These are phyloP conservation scores for Thysanoteuthis rhombus DNA, from an alignment of 2,888 invertebrate species.

Conservation along the genomic window DNA sequence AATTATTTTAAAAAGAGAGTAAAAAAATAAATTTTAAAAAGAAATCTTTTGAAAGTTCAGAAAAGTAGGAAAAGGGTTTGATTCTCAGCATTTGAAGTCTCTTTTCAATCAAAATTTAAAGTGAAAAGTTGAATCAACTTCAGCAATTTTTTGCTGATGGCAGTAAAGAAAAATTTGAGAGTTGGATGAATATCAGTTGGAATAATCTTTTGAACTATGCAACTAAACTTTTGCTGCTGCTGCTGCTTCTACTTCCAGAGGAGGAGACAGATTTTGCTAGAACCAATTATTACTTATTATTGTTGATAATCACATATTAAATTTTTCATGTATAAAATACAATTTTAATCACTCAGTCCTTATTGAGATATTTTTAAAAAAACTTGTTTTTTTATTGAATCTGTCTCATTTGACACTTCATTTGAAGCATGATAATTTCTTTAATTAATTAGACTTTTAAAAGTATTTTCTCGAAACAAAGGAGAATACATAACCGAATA, in stretches of 20 bases:
- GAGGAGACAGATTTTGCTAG: neutral
- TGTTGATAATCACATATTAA: too few relatives aligned
- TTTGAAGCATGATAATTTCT: too few relatives aligned
- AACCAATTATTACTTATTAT: neutral
- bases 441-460: too few relatives aligned
- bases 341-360: too few relatives aligned
- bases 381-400: too few relatives aligned
- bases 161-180: neutral
- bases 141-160: neutral
- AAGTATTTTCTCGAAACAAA: too few relatives aligned
- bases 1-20: neutral
- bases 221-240: neutral
- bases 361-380: too few relatives aligned
- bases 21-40: too few relatives aligned
- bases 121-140: constrained; percentile 12
- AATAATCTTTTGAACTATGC: neutral
- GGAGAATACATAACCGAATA: too few relatives aligned
- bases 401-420: too few relatives aligned
- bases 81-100: neutral
- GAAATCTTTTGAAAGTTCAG: neutral
- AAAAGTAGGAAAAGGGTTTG: neutral
- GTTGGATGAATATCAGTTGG: neutral
- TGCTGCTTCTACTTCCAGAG: neutral
- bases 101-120: constrained; percentile 12
- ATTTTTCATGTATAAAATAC: too few relatives aligned